Base-by-base conservation (phyloP, 1,140 invertebrate species). In the Bathynomus jamesi region DNA sequence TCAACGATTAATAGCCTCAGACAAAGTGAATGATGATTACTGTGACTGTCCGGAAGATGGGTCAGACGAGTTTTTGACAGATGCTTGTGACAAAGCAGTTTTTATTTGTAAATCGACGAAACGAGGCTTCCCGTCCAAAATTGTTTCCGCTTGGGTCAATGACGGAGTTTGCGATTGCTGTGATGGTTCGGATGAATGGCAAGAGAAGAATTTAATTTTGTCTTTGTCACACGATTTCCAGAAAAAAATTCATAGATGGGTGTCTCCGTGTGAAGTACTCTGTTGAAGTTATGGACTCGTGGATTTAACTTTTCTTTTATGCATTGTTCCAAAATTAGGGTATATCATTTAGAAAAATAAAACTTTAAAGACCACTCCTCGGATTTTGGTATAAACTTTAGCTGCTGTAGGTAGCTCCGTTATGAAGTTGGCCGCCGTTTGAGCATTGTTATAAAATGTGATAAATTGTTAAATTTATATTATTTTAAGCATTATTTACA, bases 131-230 rank as follows among this genome's bases (percentile, higher is more conserved):
- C 72, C 77, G 11, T 68, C 71, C 62, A 76, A 74, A 17, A 69
- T 79, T 32, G 72, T 75, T 13, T 81, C 82, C 27, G 80, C 78
- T 61, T 79, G 79, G 75, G 83, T 84, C 3, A 83, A 84, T 78
- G 83, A 84, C 80, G 83, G 83, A 28, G 80, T 84, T 31, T 84
- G 83, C 79, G 83, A 92, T 81, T 92, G 81, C 61, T 92, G 90
- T 82, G 90, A 92, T 83, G 90, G 91, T 29, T 90, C 89, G 46
- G 91, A 92, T 81, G 91, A 92, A 80, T 89, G 87, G 86, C 30
- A 76, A 21, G 77, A 79, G 29, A 76, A 75, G 21, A 74, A 64
- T 21, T n/a, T 69, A 27, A 65, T 69, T 17, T 25, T 31, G 30
- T 29, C 24, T 30, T 32, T 72, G 1, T 10, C 76, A 13, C 27